phyloP scores from a whole-genome alignment of 1,140 invertebrate genomes.

The Thaumatotibia leucotreta region DNA sequence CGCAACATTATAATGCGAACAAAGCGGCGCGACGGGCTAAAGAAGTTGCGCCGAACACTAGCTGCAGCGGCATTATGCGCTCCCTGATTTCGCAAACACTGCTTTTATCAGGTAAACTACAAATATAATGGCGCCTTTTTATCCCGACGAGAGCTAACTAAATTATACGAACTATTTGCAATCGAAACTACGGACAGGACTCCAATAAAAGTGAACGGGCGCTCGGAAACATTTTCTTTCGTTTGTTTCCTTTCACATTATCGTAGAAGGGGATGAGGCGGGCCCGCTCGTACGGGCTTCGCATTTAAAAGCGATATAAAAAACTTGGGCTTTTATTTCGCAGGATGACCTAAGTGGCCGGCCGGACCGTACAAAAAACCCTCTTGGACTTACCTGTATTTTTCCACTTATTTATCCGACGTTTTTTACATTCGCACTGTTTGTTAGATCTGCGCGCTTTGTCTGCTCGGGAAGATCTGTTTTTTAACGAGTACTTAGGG shows the following conservation, averaged over 20 bases:
- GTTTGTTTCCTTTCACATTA: constrained; percentile 74
- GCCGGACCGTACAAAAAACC: constrained; percentile 71
- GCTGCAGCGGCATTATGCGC: constrained; percentile 34
- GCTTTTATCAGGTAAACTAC: constrained; percentile 40
- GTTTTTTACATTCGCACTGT: constrained; percentile 71
- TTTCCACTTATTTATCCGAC: constrained; percentile 75
- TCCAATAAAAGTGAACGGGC: constrained; percentile 68
- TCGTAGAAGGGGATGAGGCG: constrained; percentile 63
- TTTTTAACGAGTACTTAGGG: constrained; percentile 75
- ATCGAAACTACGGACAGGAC: constrained; percentile 66
- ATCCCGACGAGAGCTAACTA: constrained; percentile 43
- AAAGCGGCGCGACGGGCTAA: constrained; percentile 30
- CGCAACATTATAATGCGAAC: constrained; percentile 42
- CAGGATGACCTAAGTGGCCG: constrained; percentile 75
- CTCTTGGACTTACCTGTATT: constrained; percentile 75
- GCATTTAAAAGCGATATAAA: constrained; percentile 76
- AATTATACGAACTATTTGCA: constrained; percentile 74
- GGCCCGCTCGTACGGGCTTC: constrained; percentile 60
- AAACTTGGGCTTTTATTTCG: constrained; percentile 72
- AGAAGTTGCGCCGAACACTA: constrained; percentile 27
- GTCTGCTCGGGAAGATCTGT: constrained; percentile 72
- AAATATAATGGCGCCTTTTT: constrained; percentile 39
- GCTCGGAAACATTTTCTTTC: constrained; percentile 73
- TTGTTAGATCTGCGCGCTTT: constrained; percentile 66
- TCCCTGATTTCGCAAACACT: constrained; percentile 46